Evolutionary conservation across 2,113 vertebrate genomes (phyloP), one percentile per base, ranked within the genome.

Genomic region (Chionis minor): DNA sequence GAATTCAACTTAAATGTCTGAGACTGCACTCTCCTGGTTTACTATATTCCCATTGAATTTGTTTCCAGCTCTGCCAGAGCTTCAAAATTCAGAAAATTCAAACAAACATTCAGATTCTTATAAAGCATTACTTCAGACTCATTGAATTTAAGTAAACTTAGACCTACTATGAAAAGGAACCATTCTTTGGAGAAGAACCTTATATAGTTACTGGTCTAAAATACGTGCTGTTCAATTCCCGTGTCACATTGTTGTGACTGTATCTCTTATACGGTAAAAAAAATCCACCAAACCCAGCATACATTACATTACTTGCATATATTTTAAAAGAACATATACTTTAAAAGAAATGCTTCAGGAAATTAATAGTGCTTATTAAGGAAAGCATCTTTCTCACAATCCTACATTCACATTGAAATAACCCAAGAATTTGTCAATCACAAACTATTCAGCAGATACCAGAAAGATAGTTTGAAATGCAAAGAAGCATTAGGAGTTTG

Each of bases 371-470:
- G 32, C 56, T 84, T 81, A 75, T 79, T 91, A 95, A 88, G 21
- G 61, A 92, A 91, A 72, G 42, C 14, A 71, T 91, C 87, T 93
- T 96, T 96, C 83, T 97, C 71, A 75, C 52, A 95, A 93, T 96
- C 89, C 95, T 95, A 97, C 95, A 97, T 97, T 96, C 96, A 85
- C 70, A 98, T 91, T 90, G 91, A 97, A 97, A 87, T 87, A 94
- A 93, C 62, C 75, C 94, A 95, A 85, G 52, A 94, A 97, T 95
- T 97, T 97, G 90, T 88, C 97, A 98, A 96, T 95, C 95, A 97
- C 88, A 95, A 97, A 95, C 77, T 95, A 97, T 86, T 98, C 93
- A 96, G 85, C 92, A 96, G 92, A 97, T 91, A 94, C 38, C 78
- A 96, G 96, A 96, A 92, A 79, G 62, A 93, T 15, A 95, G 83